phyloP scores from a whole-genome alignment of 2,888 invertebrate genomes.

The Hydrotaea cyrtoneurina region DNA sequence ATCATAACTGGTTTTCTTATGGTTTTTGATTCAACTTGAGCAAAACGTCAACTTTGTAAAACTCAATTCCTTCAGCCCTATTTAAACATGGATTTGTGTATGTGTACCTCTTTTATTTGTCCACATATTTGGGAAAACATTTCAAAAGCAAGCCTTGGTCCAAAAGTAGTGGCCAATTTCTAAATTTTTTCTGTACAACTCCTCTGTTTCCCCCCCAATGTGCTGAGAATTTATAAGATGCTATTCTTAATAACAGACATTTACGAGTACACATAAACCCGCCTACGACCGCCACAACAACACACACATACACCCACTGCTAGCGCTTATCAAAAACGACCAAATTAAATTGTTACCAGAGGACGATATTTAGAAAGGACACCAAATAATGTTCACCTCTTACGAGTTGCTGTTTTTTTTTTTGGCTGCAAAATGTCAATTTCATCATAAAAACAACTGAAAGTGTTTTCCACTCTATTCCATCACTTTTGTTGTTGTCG shows the following conservation, averaged over 20 bases:
- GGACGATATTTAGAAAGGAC: conserved; percentile 2
- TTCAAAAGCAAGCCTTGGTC: too few species aligned
- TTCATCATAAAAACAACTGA: neutral
- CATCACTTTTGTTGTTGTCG: neutral
- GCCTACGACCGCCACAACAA: too few species aligned
- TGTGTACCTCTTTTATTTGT: too few species aligned
- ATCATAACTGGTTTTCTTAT: too few species aligned
- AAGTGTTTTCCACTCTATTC: neutral
- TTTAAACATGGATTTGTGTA: too few species aligned
- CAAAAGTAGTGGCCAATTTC: neutral
- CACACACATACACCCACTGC: neutral
- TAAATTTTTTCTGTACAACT: neutral
- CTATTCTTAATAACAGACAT: neutral
- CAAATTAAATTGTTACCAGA: neutral
- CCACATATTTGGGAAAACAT: too few species aligned
- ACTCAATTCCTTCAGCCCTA: too few species aligned
- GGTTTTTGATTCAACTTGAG: too few species aligned
- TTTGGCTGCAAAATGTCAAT: neutral
- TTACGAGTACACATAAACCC: neutral
- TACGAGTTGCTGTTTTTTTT: too few species aligned
- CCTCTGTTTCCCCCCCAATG: neutral
- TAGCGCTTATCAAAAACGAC: neutral
- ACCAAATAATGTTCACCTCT: neutral
- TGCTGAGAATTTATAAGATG: neutral
- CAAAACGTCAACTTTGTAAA: too few species aligned